phyloP scores from a whole-genome alignment of 2,797 vertebrate species.

The Onychomys torridus region DNA sequence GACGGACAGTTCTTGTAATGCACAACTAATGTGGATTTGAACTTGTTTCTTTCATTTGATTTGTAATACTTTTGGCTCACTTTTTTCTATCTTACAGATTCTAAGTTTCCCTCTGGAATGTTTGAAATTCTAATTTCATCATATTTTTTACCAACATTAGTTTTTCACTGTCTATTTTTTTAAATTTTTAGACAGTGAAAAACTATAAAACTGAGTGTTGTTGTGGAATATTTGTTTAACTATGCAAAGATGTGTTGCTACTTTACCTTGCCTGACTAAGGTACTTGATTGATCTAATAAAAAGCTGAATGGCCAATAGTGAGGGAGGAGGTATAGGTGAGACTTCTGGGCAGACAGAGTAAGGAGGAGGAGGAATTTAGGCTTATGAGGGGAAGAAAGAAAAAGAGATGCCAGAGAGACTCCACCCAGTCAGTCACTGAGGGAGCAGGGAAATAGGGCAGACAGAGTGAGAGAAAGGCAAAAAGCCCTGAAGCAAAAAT shows the following conservation, averaged over 20 bases:
- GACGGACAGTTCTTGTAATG: not conserved
- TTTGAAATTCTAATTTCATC: not conserved
- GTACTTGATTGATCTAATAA: not conserved
- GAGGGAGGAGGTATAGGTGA: not conserved
- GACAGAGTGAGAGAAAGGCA: not conserved
- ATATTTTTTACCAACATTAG: not conserved
- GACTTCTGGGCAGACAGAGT: not conserved
- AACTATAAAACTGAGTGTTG: not conserved
- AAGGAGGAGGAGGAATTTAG: not conserved
- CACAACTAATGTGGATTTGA: too few relatives aligned
- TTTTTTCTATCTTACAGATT: not conserved
- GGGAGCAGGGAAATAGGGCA: not conserved
- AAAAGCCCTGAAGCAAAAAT: not conserved
- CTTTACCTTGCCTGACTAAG: not conserved
- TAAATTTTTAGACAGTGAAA: not conserved
- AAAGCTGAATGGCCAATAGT: not conserved
- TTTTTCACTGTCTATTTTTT: not conserved
- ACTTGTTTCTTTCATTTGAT: not conserved
- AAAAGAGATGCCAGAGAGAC: not conserved
- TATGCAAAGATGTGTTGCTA: not conserved
- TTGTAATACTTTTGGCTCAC: too few relatives aligned
- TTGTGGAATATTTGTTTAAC: not conserved
- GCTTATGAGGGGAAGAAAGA: not conserved
- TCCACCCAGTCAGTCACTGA: not conserved
- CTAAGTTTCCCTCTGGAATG: not conserved